Base-by-base conservation (phyloP, 2,888 invertebrate genomes). In the Leucophenga montana region DNA sequence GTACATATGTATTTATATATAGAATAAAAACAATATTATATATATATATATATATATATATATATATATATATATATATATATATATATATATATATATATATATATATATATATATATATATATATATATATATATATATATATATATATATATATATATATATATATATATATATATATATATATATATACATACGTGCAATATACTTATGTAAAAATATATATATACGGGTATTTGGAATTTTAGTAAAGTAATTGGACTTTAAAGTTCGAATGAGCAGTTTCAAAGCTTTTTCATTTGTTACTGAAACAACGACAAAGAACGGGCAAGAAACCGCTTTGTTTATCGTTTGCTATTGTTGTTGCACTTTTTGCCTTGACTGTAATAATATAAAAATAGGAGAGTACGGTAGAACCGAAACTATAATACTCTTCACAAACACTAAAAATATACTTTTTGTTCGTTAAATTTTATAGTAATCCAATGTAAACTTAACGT, bases 21-120 rank as follows among this genome's bases (percentile, higher is more conserved):
- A 2, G 27, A 27, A 27, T 27, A 27, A 72, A 81, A 79, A 79
- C 13, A 48, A n/a, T n/a, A n/a, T n/a, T 3, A 64, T 27, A 33
- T 14, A 64, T 48, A 14, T 22, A n/a, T 48, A 48, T 27, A 22
- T 22, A 20, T 20, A 64, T 22, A 27, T 48, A 27, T 48, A 1
- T n/a, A 16, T n/a, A 48, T 3, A 64, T 27, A 33, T 14, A 64
- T 48, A 14, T 22, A n/a, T 48, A 48, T 27, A 22, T 22, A 20
- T 20, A 64, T 22, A 27, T 48, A 27, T 48, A 1, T n/a, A 16
- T 27, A 27, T 5, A 59, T n/a, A n/a, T n/a, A n/a, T n/a, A n/a
- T n/a, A 27, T 46, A n/a, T 13, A 27, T n/a, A 22, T 59, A 27
- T 8, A 27, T 79, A 77, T 75, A 39, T 9, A 14, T 39, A 39